Conservation (phyloP, 2,113 vertebrate genomes). For the Strix uralensis region DNA sequence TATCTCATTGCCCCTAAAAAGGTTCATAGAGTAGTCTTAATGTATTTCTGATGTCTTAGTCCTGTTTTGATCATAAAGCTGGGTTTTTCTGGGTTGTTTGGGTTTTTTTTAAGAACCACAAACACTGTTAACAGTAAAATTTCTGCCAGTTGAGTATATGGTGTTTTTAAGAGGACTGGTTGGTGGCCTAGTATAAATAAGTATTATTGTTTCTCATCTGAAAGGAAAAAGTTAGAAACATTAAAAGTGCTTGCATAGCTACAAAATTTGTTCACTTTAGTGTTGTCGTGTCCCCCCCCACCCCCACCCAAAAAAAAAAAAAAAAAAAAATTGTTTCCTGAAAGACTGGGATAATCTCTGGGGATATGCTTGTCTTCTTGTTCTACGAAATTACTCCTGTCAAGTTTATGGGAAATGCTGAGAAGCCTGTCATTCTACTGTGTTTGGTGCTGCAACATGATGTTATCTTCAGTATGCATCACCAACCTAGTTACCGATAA, state of each 20-base stretch:
- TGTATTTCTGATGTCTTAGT: neutral
- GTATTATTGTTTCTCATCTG: neutral
- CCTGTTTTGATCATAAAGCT: neutral
- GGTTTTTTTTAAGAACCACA: neutral
- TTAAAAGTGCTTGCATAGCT: neutral
- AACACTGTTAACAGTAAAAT: neutral
- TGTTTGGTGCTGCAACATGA: neutral
- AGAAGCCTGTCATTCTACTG: neutral
- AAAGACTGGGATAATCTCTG: neutral
- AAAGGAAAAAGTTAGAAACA: neutral
- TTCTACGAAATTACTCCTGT: neutral
- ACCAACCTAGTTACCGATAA: neutral
- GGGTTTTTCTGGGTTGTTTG: neutral
- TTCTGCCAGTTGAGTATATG: neutral
- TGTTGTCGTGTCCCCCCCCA: too few relatives aligned
- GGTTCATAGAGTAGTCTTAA: neutral
- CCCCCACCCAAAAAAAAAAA: neutral
- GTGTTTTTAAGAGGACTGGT: neutral
- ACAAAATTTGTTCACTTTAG: neutral
- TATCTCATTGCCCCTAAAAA: neutral
- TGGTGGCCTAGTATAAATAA: neutral
- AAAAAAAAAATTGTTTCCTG: neutral
- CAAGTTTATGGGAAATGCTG: neutral
- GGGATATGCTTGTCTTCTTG: neutral
- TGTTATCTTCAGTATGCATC: neutral